Evolutionary conservation across 2,888 invertebrate genomes (phyloP).

Genomic region (Sesamia inferens): DNA sequence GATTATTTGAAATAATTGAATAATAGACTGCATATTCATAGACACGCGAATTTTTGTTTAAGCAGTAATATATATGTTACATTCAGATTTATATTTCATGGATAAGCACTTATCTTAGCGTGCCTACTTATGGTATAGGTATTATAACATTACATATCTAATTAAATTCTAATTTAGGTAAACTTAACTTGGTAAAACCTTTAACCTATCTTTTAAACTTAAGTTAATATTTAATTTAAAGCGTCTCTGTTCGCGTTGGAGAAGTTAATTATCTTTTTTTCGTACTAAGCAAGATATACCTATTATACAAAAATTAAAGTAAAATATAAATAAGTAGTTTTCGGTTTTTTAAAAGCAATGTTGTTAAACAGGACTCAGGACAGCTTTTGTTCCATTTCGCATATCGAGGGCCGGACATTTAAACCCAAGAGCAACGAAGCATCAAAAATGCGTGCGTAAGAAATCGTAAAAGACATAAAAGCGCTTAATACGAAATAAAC

Average conservation of each 20-base stretch:
- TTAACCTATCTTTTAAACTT: background rate
- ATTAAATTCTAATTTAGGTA: conserved; percentile 11
- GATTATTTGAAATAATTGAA: background rate
- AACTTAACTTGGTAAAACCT: background rate
- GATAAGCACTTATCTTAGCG: background rate
- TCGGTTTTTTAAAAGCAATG: background rate
- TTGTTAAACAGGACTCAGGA: background rate
- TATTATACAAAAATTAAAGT: background rate
- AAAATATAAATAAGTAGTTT: background rate
- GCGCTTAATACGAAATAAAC: conserved; percentile 71
- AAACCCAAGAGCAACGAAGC: conserved; percentile 55
- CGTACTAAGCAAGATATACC: background rate
- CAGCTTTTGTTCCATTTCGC: background rate
- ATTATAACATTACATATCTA: background rate
- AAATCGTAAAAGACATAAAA: conserved; percentile 68
- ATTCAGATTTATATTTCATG: conserved; percentile 35
- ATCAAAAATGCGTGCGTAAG: conserved; percentile 58
- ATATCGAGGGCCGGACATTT: conserved; percentile 46
- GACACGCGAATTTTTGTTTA: background rate
- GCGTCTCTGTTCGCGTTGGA: background rate
- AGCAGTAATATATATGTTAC: conserved; percentile 31
- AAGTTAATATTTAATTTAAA: background rate
- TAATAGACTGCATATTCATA: background rate
- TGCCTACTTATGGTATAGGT: background rate
- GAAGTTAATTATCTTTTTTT: background rate